Evolutionary conservation across 1,140 invertebrate genomes (phyloP), one percentile per base, ranked within the genome.

Genomic region (Cataglyphis hispanica): DNA sequence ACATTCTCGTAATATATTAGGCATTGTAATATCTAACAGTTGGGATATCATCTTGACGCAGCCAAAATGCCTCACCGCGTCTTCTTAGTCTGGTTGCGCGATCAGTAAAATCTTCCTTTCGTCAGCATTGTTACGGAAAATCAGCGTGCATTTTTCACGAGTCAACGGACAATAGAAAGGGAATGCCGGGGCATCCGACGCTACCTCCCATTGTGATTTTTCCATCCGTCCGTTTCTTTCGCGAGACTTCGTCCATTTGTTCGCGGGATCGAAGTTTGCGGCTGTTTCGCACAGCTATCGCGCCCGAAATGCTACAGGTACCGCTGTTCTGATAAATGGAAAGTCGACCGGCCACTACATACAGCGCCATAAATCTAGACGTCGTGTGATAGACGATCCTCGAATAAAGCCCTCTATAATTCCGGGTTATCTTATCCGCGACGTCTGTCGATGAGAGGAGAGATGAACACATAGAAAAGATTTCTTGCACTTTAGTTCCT

Each of bases 101-200:
- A 90, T 89, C 89, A 85, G 81, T 87, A 74, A 90, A 90, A 87
- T 85, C 80, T 86, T 87, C 80, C 86, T 90, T 90, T 90, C 88
- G 88, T 89, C 88, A 81, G 89, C 86, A 90, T 90, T 90, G 89
- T 90, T 90, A 90, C 89, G 89, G 88, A 87, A 90, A 90, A 90
- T 90, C 89, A 90, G 89, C 81, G 88, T 85, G 88, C 88, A 90
- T 90, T 90, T 90, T 90, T 90, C 89, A 90, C 89, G 81, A 89
- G 89, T 87, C 88, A 76, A 53, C 85, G 89, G 75, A 90, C 89
- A 90, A 90, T 90, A 74, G 89, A 64, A 58, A 85, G 31, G 67
- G 80, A 83, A 77, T 75, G 61, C 85, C 75, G 50, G 60, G 40
- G 81, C 81, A 87, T 80, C 88, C 76, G 67, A 66, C 56, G 70